Evolutionary conservation across 2,113 vertebrate genomes (phyloP).

Genomic region (Dissostichus mawsoni): DNA sequence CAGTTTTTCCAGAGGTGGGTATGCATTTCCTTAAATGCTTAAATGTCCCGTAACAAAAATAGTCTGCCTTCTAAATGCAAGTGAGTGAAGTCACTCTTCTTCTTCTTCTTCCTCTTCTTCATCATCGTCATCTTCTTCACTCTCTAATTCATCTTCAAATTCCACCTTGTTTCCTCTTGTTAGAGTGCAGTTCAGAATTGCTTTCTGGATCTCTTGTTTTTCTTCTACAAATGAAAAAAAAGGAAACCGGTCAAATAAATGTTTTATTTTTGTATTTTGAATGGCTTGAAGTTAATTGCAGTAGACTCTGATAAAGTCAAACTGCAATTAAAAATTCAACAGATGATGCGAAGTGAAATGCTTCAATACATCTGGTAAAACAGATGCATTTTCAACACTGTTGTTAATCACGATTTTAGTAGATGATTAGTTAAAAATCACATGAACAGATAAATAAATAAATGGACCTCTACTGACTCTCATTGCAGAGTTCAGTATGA

Average conservation of each 20-base stretch:
- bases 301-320: background rate
- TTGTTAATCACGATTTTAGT: no score
- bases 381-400: background rate
- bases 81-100: conserved; percentile 45
- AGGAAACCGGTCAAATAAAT: background rate
- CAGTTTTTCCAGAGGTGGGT: background rate
- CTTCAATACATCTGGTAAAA: background rate
- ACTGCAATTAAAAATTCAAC: background rate
- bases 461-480: background rate
- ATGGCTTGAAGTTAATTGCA: background rate
- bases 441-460: background rate
- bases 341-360: background rate
- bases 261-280: background rate
- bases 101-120: conserved; percentile 59
- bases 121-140: conserved; percentile 67
- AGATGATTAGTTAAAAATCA: background rate
- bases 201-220: conserved; percentile 83
- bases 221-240: conserved; percentile 83
- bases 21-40: background rate
- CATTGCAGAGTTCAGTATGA: background rate
- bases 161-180: conserved; percentile 57
- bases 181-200: conserved; percentile 86
- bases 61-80: background rate
- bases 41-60: background rate
- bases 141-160: conserved; percentile 71